These are phyloP conservation scores for Azorinus chamasolen DNA, from an alignment of 2,888 invertebrate species.

Conservation along the genomic window DNA sequence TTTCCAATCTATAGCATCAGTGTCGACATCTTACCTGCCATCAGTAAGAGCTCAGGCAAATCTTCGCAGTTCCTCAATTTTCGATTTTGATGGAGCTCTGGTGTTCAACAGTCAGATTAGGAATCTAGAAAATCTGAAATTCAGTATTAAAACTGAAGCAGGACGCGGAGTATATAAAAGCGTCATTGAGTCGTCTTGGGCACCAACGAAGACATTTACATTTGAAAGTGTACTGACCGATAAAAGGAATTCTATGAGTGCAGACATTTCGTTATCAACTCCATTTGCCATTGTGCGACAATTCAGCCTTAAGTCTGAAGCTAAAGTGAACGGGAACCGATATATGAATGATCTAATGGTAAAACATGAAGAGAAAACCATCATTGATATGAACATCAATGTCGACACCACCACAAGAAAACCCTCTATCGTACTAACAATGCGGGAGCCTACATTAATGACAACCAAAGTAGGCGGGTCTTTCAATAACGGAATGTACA, in stretches of 20 bases:
- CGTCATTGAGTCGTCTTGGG: conserved; percentile 39
- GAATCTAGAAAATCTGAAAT: conserved; percentile 46
- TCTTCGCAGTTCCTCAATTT: conserved; percentile 18
- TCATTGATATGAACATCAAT: conserved; percentile 25
- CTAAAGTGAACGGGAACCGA: background rate
- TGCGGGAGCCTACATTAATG: conserved; percentile 15
- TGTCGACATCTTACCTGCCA: conserved; percentile 22
- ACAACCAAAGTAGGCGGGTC: background rate
- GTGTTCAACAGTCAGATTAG: conserved; percentile 45
- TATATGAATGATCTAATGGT: conserved; percentile 20
- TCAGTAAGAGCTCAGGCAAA: conserved; percentile 29
- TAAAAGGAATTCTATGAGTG: conserved; percentile 13
- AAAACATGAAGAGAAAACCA: conserved; percentile 21
- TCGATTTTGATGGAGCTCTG: conserved; percentile 22
- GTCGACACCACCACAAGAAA: conserved; percentile 1
- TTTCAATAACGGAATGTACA: background rate
- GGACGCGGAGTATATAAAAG: conserved; percentile 22
- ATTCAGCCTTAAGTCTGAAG: conserved; percentile 20
- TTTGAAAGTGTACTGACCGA: conserved; percentile 20
- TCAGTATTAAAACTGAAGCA: conserved; percentile 31
- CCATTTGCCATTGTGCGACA: conserved; percentile 35
- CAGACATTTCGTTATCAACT: conserved; percentile 22
- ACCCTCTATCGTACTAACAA: background rate
- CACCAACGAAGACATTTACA: conserved; percentile 23
- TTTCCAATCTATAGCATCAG: conserved; percentile 32